Percentiles rank a stretch among this genome's conserved stretches.
Evolutionary conservation across 1,140 invertebrate species (phyloP).

Genomic region (Bombus huntii): DNA sequence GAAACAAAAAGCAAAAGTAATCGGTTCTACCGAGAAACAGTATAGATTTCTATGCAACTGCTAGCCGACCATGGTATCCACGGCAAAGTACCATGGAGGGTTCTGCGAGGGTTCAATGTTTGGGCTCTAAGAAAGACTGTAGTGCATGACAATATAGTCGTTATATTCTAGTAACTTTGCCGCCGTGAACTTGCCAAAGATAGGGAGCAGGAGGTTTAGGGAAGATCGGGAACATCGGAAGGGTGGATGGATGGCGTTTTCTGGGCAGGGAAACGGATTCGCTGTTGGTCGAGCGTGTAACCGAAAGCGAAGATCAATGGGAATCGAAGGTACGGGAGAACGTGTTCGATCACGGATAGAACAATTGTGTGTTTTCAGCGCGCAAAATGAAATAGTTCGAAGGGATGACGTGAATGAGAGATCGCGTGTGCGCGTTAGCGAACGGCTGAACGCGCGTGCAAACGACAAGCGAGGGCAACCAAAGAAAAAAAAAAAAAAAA

Average conservation of each 20-base stretch:
- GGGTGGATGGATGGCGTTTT: background rate
- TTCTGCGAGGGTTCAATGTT: slow-evolving; percentile 32
- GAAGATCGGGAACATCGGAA: background rate
- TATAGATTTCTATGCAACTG: slow-evolving; percentile 38
- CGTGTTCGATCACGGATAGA: background rate
- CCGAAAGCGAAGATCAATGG: background rate
- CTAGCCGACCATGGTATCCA: slow-evolving; percentile 22
- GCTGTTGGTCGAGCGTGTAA: background rate
- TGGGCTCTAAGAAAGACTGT: slow-evolving; percentile 76
- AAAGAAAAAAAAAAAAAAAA: background rate
- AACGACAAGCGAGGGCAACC: background rate
- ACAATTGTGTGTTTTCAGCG: background rate
- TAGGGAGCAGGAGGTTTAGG: background rate
- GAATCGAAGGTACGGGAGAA: background rate
- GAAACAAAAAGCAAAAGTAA: background rate
- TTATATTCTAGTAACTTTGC: slow-evolving; percentile 69
- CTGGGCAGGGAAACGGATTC: background rate
- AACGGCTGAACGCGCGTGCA: slow-evolving; percentile 29
- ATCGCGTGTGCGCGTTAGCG: background rate
- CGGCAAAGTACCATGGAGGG: slow-evolving; percentile 25
- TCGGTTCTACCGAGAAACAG: slow-evolving; percentile 1
- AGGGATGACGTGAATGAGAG: background rate
- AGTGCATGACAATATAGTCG: slow-evolving; percentile 81
- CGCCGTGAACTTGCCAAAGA: slow-evolving; percentile 67
- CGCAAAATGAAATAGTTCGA: background rate